Percentiles rank a stretch among this genome's conserved stretches.
Conservation (phyloP, 2,797 vertebrate genomes). For the Chiloscyllium punctatum region DNA sequence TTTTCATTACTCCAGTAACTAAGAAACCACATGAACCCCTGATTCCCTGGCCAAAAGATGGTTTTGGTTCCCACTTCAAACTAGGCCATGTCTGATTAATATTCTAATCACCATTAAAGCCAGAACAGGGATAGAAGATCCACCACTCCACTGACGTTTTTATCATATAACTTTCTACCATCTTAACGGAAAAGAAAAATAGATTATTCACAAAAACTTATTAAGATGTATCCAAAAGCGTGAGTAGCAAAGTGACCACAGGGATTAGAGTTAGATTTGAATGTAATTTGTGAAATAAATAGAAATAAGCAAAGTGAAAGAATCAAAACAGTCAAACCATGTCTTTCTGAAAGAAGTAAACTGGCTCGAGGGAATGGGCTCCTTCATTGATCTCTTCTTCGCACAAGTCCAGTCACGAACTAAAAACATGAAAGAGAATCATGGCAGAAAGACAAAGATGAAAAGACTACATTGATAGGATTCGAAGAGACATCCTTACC, state of each 20-base stretch:
- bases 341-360: background rate
- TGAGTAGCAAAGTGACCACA: background rate
- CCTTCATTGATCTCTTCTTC: conserved; percentile 6
- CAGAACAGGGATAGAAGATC: background rate
- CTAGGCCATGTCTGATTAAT: background rate
- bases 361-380: background rate
- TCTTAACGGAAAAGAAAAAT: background rate
- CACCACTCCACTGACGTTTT: background rate
- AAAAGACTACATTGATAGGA: background rate
- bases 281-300: background rate
- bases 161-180: background rate
- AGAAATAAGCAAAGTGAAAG: background rate
- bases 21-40: background rate
- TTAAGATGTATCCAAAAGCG: background rate
- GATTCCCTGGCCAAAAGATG: background rate
- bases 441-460: conserved; percentile 2
- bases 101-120: background rate
- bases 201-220: background rate
- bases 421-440: conserved; percentile 26
- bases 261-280: background rate
- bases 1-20: background rate
- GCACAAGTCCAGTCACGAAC: background rate
- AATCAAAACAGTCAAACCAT: background rate
- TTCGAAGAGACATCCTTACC: background rate
- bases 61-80: background rate